Percentiles rank a stretch among this genome's conserved stretches.
phyloP scores from a whole-genome alignment of 2,888 invertebrate genomes.

The Halictus ligatus region DNA sequence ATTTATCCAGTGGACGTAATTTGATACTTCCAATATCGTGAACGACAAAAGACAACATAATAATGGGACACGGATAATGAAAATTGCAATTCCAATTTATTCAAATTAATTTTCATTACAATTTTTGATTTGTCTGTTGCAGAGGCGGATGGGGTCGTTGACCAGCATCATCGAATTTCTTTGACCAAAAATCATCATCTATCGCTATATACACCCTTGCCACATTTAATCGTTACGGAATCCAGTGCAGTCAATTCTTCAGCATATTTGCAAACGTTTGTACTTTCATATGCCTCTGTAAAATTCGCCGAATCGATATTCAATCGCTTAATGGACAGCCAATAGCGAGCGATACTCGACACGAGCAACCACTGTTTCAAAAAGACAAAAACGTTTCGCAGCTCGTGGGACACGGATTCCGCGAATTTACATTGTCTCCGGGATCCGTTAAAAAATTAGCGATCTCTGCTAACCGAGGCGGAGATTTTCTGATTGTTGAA shows the following conservation, averaged over 20 bases:
- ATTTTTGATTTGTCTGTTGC: slow-evolving; percentile 38
- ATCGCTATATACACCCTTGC: neutral
- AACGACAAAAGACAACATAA: neutral
- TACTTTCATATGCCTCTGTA: slow-evolving; percentile 15
- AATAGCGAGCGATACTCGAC: neutral
- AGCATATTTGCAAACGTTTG: neutral
- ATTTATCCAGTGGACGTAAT: neutral
- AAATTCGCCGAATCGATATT: slow-evolving; percentile 12
- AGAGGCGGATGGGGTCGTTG: slow-evolving; percentile 76
- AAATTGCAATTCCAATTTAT: neutral
- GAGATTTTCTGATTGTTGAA: slow-evolving; percentile 32
- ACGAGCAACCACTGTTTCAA: neutral
- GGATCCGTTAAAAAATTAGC: slow-evolving; percentile 47
- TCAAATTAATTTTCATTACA: neutral
- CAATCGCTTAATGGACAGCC: neutral
- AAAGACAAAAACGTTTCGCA: neutral
- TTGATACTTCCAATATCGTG: neutral
- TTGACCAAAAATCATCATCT: neutral
- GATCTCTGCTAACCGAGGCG: slow-evolving; percentile 18
- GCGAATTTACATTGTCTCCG: slow-evolving; percentile 12
- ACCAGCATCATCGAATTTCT: slow-evolving; percentile 8
- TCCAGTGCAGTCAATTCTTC: neutral
- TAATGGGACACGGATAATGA: neutral
- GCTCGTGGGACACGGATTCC: neutral
- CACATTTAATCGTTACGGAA: neutral